These are phyloP conservation scores for Champsocephalus esox DNA, from an alignment of 2,797 vertebrate genomes.

Conservation along the genomic window DNA sequence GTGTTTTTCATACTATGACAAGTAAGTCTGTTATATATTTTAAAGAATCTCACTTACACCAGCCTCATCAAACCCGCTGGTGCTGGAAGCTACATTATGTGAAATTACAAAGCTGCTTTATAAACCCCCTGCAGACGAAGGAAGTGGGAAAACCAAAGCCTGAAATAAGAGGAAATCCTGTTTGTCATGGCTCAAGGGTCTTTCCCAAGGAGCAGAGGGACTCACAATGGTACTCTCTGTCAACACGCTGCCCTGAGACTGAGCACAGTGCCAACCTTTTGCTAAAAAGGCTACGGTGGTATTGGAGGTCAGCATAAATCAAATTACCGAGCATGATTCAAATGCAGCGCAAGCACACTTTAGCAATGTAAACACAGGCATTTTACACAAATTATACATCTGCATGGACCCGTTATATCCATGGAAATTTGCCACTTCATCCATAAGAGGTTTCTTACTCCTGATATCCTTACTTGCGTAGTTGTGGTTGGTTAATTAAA, in stretches of 20 bases:
- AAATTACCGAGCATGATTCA: constrained; percentile 41
- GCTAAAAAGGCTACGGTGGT: constrained; percentile 46
- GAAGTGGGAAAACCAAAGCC: constrained; percentile 39
- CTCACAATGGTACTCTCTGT: constrained; percentile 73
- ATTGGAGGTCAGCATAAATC: constrained; percentile 56
- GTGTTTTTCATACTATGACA: background rate
- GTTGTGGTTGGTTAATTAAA: background rate
- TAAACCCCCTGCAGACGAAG: constrained; percentile 24
- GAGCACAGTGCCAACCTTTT: constrained; percentile 52
- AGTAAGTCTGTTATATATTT: background rate
- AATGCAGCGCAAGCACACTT: constrained; percentile 36
- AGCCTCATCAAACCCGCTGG: background rate
- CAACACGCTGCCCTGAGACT: background rate
- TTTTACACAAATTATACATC: background rate
- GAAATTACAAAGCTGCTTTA: constrained; percentile 30
- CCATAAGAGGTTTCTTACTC: background rate
- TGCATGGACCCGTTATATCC: background rate
- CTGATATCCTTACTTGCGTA: background rate
- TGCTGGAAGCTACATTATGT: constrained; percentile 6
- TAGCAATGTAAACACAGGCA: constrained; percentile 39
- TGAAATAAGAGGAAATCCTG: constrained; percentile 73
- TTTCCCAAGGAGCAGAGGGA: constrained; percentile 61
- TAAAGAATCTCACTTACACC: background rate
- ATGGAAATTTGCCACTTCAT: background rate
- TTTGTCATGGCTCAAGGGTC: constrained; percentile 76